Base-by-base conservation (phyloP, 2,113 vertebrate species). In the Abramis brama region DNA sequence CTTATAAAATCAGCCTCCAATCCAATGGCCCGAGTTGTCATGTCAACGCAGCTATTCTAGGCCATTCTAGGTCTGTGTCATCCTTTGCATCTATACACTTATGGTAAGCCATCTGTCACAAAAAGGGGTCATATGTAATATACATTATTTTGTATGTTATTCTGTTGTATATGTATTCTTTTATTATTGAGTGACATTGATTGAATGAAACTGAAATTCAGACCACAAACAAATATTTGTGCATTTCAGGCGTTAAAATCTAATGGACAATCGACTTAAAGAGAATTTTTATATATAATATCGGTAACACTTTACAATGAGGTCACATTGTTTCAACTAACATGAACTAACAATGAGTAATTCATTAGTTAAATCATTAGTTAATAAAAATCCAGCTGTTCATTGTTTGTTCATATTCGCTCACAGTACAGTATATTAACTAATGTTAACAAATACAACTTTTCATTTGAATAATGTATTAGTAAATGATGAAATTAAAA, bases 21-120 rank as follows among this genome's bases (percentile, higher is more conserved):
- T 89, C 85, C 83, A 25, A 81, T 64, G 36, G 43, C 83, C 33
- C n/a, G 71, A 45, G 80, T 83, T 78, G 87, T 89, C 89, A 87
- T 77, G 85, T 79, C 88, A 80, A 78, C 87, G 6, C 73, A 30
- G n/a, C 85, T 87, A 70, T 87, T 86, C 76, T 71, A 64, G 82
- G 71, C 59, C 78, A 52, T 79, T n/a, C n/a, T n/a, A n/a, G n/a
- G n/a, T n/a, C n/a, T n/a, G n/a, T n/a, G n/a, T n/a, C n/a, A n/a
- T 80, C 55, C 80, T 84, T 70, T 83, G 74, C 74, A 71, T 75
- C 74, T 81, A 57, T 71, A 74, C 82, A 19, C 55, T 55, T 1
- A 43, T 45, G 71, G 36, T 23, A 33, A 82, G 73, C 86, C 90
- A 88, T 87, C 87, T 89, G 87, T 86, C 82, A 64, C 43, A 19